phyloP scores from a whole-genome alignment of 2,797 vertebrate genomes.

The Coluber constrictor region DNA sequence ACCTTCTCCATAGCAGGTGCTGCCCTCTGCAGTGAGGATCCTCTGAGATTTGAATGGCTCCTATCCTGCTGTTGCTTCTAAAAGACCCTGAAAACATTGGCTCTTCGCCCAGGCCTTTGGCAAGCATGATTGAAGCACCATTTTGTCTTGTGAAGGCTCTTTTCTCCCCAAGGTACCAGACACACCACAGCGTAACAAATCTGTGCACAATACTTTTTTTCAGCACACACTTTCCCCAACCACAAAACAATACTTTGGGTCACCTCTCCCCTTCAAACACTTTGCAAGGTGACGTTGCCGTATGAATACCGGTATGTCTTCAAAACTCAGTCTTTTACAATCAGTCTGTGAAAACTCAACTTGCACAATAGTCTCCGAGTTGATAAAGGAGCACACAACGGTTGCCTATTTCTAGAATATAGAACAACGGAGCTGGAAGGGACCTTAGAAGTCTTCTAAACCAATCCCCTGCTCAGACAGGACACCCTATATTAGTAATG shows the following conservation, averaged over 20 bases:
- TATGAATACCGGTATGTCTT: background rate
- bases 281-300: background rate
- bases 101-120: background rate
- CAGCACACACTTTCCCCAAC: background rate
- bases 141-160: background rate
- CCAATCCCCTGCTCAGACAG: background rate
- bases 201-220: background rate
- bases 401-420: background rate
- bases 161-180: background rate
- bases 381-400: background rate
- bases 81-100: background rate
- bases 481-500: background rate
- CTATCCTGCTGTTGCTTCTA: background rate
- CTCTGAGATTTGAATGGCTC: background rate
- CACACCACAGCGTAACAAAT: background rate
- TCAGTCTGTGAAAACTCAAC: background rate
- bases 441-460: background rate
- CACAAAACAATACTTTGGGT: background rate
- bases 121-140: background rate
- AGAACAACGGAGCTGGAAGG: background rate
- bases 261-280: background rate
- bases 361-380: background rate
- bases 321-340: background rate
- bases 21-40: background rate
- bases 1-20: background rate